Evolutionary conservation across 2,113 vertebrate species (phyloP).

Genomic region (Psittacula cyanocephala): DNA sequence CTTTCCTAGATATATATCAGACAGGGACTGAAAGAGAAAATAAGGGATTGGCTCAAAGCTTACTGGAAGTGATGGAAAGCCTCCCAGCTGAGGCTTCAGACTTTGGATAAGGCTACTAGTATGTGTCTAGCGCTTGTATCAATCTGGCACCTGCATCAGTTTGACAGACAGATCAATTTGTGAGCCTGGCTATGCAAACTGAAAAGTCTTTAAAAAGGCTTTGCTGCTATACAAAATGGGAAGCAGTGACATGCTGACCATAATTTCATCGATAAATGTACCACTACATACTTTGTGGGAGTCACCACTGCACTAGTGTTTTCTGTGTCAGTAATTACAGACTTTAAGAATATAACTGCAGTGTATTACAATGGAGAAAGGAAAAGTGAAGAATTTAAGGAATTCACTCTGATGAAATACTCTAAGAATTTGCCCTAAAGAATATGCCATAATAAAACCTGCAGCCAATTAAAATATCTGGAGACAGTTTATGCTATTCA

Average conservation of each 20-base stretch:
- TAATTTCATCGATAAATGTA: neutral
- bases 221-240: neutral
- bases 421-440: neutral
- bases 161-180: constrained; percentile 57
- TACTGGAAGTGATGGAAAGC: neutral
- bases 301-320: neutral
- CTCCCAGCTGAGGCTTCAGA: constrained; percentile 24
- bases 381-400: neutral
- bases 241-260: neutral
- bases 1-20: neutral
- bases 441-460: neutral
- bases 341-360: neutral
- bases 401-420: neutral
- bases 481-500: neutral
- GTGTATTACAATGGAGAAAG: neutral
- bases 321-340: neutral
- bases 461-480: neutral
- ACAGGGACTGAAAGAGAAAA: neutral
- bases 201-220: constrained; percentile 7
- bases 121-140: constrained; percentile 32
- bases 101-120: constrained; percentile 14
- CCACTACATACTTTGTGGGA: neutral
- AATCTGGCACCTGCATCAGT: constrained; percentile 39
- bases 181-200: constrained; percentile 31
- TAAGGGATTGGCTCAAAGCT: neutral